phyloP scores from a whole-genome alignment of 1,140 invertebrate species.

The Panulirus ornatus region DNA sequence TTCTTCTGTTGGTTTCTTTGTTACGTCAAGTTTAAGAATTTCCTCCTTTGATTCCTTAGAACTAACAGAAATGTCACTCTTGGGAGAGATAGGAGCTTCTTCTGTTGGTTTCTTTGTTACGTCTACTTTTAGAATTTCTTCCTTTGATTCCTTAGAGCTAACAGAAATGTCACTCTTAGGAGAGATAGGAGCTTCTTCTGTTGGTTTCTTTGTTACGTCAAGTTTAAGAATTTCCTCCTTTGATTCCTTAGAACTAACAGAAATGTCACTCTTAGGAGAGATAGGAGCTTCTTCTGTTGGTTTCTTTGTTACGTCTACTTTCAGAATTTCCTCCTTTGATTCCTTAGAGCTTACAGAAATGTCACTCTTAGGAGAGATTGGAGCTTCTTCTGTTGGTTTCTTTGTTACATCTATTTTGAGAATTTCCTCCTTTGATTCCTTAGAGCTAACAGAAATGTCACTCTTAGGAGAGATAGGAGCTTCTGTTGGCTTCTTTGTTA shows the following conservation, averaged over 20 bases:
- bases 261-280: conserved; percentile 65
- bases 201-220: conserved; percentile 6
- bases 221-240: conserved; percentile 7
- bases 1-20: conserved; percentile 34
- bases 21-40: neutral
- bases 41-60: conserved; percentile 2
- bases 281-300: conserved; percentile 45
- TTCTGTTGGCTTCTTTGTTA: neutral
- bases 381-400: conserved; percentile 41
- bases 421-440: conserved; percentile 24
- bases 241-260: conserved; percentile 3
- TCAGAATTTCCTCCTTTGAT: neutral
- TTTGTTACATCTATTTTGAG: neutral
- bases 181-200: conserved; percentile 28
- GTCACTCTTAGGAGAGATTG: conserved; percentile 71
- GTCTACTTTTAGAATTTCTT: neutral
- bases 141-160: neutral
- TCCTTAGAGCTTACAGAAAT: conserved; percentile 26
- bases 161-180: conserved; percentile 62
- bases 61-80: conserved; percentile 56
- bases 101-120: conserved; percentile 19
- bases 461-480: conserved; percentile 30
- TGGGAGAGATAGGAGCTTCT: conserved; percentile 32
- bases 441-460: conserved; percentile 38
- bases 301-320: conserved; percentile 28